These are phyloP conservation scores for Eucriotettix oculatus DNA, from an alignment of 2,888 invertebrate genomes.

Conservation along the genomic window DNA sequence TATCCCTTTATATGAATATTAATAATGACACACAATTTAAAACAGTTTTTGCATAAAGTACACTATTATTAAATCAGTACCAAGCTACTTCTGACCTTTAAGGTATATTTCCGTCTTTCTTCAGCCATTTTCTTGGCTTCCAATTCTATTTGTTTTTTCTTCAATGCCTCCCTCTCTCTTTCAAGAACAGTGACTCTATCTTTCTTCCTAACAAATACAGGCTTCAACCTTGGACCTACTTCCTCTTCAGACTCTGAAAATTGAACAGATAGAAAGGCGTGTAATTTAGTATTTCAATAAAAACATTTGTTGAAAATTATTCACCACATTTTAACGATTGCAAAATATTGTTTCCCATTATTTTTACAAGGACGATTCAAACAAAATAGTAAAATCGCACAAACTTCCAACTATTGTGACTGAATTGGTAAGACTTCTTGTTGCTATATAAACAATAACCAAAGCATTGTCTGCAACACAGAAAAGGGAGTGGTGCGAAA, in stretches of 20 bases:
- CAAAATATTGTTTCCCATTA: too few species aligned
- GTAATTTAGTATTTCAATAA: too few species aligned
- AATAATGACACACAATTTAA: not conserved
- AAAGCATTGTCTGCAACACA: too few species aligned
- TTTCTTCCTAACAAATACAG: slow-evolving; percentile 82
- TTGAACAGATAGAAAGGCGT: not conserved
- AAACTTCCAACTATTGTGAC: too few species aligned
- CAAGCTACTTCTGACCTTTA: slow-evolving; percentile 36
- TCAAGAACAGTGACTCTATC: slow-evolving; percentile 93
- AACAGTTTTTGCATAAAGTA: not conserved
- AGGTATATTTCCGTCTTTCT: slow-evolving; percentile 72
- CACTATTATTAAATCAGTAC: not conserved
- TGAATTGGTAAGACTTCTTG: too few species aligned
- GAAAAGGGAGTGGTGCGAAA: too few species aligned
- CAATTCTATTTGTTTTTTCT: slow-evolving; percentile 66
- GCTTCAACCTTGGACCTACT: slow-evolving; percentile 80
- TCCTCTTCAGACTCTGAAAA: slow-evolving; percentile 67
- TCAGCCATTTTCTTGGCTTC: slow-evolving; percentile 76
- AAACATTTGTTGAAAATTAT: too few species aligned
- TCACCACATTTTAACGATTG: too few species aligned
- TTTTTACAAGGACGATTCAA: too few species aligned
- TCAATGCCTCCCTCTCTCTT: slow-evolving; percentile 72
- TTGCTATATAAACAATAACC: too few species aligned
- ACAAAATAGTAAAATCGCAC: too few species aligned
- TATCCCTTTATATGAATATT: not conserved